These are phyloP conservation scores for Pteropus alecto DNA, from an alignment of 2,113 vertebrate genomes.

Conservation along the genomic window DNA sequence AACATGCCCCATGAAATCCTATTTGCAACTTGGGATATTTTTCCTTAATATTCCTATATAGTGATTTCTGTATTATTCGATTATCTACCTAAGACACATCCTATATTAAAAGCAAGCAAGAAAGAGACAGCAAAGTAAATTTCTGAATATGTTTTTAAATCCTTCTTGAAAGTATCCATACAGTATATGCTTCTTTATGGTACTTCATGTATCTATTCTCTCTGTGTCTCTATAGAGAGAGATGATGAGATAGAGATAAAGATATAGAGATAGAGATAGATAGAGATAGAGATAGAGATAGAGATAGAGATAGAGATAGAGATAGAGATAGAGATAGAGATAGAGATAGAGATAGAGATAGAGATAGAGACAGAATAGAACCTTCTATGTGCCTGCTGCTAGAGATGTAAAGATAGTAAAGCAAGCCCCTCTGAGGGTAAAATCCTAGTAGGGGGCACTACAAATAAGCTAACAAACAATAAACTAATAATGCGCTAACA, in stretches of 20 bases:
- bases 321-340: neutral
- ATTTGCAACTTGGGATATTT: neutral
- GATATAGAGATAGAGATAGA: neutral
- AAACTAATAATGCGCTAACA: neutral
- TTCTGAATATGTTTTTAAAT: conserved; percentile 4
- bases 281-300: neutral
- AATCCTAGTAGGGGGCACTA: neutral
- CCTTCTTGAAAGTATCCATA: neutral
- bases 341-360: neutral
- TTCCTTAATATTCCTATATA: neutral
- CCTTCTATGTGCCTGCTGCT: neutral
- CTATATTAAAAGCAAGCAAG: neutral
- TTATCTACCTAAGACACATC: neutral
- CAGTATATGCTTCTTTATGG: neutral
- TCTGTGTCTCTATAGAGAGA: neutral
- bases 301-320: neutral
- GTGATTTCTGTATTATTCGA: neutral
- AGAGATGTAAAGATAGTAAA: neutral
- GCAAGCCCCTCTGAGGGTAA: neutral
- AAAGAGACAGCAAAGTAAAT: neutral
- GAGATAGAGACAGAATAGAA: neutral
- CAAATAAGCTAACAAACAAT: neutral
- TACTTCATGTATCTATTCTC: neutral
- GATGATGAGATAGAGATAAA: neutral
- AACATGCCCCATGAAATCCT: neutral